Evolutionary conservation across 2,797 vertebrate species (phyloP).

Genomic region (Acanthurus lineatus): DNA sequence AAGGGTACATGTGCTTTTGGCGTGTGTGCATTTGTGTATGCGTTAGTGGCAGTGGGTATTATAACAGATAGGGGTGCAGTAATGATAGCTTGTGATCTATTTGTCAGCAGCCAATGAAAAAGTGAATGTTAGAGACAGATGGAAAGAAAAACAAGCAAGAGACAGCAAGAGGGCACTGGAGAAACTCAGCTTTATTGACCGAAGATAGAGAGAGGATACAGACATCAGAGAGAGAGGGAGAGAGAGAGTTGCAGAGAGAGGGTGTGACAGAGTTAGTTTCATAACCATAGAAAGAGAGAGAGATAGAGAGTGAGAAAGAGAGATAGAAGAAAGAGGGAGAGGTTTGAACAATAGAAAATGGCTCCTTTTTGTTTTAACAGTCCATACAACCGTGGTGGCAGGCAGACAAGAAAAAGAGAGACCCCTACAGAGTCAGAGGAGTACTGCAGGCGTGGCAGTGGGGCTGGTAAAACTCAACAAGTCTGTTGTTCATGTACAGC

Average conservation of each 20-base stretch:
- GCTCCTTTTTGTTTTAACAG: slow-evolving; percentile 76
- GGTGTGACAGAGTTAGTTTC: slow-evolving; percentile 45
- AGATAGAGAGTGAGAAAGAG: slow-evolving; percentile 24
- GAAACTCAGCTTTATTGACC: slow-evolving; percentile 85
- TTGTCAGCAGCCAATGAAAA: slow-evolving; percentile 76
- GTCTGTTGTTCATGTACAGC: slow-evolving; percentile 51
- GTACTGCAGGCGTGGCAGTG: slow-evolving; percentile 80
- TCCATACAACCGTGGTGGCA: slow-evolving; percentile 73
- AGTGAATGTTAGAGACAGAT: slow-evolving; percentile 81
- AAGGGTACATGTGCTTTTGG: not conserved
- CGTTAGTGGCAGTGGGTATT: slow-evolving; percentile 75
- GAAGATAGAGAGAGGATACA: slow-evolving; percentile 79
- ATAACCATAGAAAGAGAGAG: slow-evolving; percentile 31
- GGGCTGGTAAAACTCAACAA: slow-evolving; percentile 65
- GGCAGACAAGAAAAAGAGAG: slow-evolving; percentile 70
- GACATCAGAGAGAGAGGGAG: slow-evolving; percentile 64
- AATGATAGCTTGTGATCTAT: slow-evolving; percentile 60
- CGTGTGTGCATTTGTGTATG: slow-evolving; percentile 29
- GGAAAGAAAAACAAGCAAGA: slow-evolving; percentile 83
- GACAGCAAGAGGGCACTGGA: slow-evolving; percentile 81
- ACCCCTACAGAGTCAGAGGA: slow-evolving; percentile 67
- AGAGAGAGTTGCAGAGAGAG: slow-evolving; percentile 33
- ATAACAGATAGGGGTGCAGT: slow-evolving; percentile 68
- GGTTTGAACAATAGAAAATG: slow-evolving; percentile 80
- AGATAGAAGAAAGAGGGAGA: slow-evolving; percentile 14